Evolutionary conservation across 2,888 invertebrate species (phyloP), one percentile per base, ranked within the genome.

Genomic region (Drosophila acutilabella): DNA sequence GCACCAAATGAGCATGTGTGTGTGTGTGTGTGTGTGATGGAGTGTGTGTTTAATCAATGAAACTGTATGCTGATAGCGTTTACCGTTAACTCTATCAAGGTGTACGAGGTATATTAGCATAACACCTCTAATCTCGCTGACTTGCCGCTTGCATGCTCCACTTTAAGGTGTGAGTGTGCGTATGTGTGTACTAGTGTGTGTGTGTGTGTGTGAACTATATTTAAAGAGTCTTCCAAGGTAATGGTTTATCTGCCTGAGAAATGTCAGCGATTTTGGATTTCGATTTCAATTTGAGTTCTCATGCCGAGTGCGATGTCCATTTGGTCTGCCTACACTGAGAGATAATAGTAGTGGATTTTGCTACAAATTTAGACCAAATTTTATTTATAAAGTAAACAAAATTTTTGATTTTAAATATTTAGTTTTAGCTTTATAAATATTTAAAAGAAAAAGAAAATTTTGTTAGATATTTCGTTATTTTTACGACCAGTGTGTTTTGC

Each of bases 11-110:
- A 44, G 56, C 50, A 40, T 54, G n/a, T 40, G 14, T 41, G 51
- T 36, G 45, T 45, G 47, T 45, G 45, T 59, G 48, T 42, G 18
- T 44, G 40, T 40, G 47, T 36, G 47, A 23, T 23, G 23, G 6
- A 23, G 23, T 44, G 66, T 58, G 50, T 65, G 41, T 48, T 51
- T 66, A 73, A 75, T 76, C 72, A 76, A 76, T 75, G 58, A 71
- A 72, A 64, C 18, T 60, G 44, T 58, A 60, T 42, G 45, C 76
- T 72, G 75, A 75, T 75, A 76, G 42, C 64, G 53, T 56, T 45
- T 45, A 50, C 26, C 57, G 56, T 58, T 71, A 64, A 71, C 64
- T 67, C 47, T 53, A 71, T 59, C 66, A 50, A 53, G 48, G 51
- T 57, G 14, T 36, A 42, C 36, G 41, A 45, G 47, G 16, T 61